phyloP scores from a whole-genome alignment of 2,113 vertebrate genomes.

The Zosterops borbonicus region DNA sequence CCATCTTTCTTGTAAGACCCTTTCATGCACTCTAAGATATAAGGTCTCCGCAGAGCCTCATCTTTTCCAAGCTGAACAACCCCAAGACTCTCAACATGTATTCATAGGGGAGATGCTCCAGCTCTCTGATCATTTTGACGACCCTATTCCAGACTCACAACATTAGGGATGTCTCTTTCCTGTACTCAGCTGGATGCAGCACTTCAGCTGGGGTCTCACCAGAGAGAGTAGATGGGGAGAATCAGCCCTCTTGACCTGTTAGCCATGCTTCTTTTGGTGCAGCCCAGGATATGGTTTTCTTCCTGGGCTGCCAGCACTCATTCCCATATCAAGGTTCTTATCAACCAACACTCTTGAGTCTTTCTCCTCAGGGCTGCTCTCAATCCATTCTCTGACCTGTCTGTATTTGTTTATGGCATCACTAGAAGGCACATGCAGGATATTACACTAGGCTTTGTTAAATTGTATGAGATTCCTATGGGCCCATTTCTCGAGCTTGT shows the following conservation, averaged over 20 bases:
- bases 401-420: not conserved
- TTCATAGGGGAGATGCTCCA: not conserved
- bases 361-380: not conserved
- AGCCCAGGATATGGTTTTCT: not conserved
- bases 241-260: not conserved
- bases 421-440: not conserved
- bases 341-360: not conserved
- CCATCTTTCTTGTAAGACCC: not conserved
- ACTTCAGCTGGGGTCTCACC: not conserved
- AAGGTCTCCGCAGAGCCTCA: not conserved
- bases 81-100: not conserved
- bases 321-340: not conserved
- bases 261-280: not conserved
- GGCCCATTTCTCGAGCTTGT: accelerated
- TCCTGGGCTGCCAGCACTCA: not conserved
- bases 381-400: not conserved
- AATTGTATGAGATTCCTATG: not conserved
- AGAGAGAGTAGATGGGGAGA: not conserved
- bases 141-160: not conserved
- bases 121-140: not conserved
- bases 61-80: not conserved
- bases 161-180: not conserved
- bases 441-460: not conserved
- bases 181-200: not conserved
- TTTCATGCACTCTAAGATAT: not conserved